A percentile compares a stretch with the other conserved stretches of the same genome.
Evolutionary conservation across 1,140 invertebrate genomes (phyloP).

Genomic region (Lasioglossum albipes): DNA sequence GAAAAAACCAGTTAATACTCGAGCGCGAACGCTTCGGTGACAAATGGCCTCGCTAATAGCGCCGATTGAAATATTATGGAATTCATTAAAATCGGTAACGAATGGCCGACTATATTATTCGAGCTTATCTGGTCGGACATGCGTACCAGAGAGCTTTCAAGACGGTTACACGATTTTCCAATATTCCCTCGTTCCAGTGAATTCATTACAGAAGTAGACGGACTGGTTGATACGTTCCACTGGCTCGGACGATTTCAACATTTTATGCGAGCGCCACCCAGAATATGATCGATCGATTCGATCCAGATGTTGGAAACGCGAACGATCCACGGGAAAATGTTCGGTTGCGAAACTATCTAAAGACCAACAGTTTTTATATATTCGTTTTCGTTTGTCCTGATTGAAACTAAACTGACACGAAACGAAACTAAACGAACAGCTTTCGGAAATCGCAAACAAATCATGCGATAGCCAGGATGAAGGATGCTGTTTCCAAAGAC

Average conservation of each 20-base stretch:
- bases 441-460: too few relatives aligned
- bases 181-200: slow-evolving; percentile 12
- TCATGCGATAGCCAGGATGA: too few relatives aligned
- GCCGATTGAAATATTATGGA: not conserved
- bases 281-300: slow-evolving; percentile 12
- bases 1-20: too few relatives aligned
- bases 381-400: too few relatives aligned
- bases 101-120: not conserved
- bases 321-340: not conserved
- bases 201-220: slow-evolving; percentile 21
- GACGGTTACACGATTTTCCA: slow-evolving; percentile 5
- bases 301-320: not conserved
- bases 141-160: not conserved
- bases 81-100: not conserved
- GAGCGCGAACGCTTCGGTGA: too few relatives aligned
- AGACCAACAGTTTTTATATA: too few relatives aligned
- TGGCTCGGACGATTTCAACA: slow-evolving; percentile 9
- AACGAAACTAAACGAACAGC: too few relatives aligned
- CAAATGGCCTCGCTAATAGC: too few relatives aligned
- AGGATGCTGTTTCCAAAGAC: too few relatives aligned
- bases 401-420: too few relatives aligned
- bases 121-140: not conserved
- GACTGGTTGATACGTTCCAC: slow-evolving; percentile 16
- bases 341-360: too few relatives aligned
- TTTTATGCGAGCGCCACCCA: not conserved